A percentile compares a stretch with the other conserved stretches of the same genome.
Conservation (phyloP, 2,113 vertebrate species). For the Planiliza haematocheilus region DNA sequence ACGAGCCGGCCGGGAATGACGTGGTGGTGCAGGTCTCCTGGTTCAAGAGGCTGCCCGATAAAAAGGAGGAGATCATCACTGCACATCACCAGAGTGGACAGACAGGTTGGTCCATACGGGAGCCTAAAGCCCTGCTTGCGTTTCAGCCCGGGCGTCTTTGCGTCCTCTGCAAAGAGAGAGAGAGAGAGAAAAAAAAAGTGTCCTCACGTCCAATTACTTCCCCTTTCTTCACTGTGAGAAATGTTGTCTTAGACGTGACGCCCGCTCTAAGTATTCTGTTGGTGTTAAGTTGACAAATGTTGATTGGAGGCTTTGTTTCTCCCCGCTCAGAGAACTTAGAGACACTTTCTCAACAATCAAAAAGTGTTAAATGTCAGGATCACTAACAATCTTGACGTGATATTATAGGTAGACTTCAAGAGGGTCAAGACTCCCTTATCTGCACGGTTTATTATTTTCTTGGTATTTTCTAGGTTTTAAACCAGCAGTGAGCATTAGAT, state of each 20-base stretch:
- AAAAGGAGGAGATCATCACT: constrained; percentile 75
- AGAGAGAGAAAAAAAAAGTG: not conserved
- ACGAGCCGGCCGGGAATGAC: fast-evolving
- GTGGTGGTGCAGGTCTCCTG: constrained; percentile 81
- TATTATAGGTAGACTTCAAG: not conserved
- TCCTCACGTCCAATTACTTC: not conserved
- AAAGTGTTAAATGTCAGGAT: constrained; percentile 20
- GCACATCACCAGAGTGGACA: constrained; percentile 68
- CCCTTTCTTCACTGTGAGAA: not conserved
- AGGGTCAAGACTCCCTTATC: not conserved
- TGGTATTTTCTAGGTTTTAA: not conserved
- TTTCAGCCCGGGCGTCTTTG: not conserved
- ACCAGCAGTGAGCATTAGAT: too few species aligned
- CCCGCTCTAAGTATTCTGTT: not conserved
- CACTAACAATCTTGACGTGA: not conserved
- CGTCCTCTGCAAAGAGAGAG: not conserved
- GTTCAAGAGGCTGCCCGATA: constrained; percentile 49
- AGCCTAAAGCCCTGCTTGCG: too few species aligned
- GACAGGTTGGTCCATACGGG: constrained; percentile 58
- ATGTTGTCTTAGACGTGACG: not conserved
- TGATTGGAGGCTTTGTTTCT: constrained; percentile 13
- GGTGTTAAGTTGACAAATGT: not conserved
- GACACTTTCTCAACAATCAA: not conserved
- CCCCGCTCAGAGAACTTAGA: not conserved
- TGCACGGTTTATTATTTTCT: not conserved